A percentile compares a stretch with the other conserved stretches of the same genome.
Evolutionary conservation across 2,797 vertebrate genomes (phyloP).

Genomic region (Notamacropus eugenii): DNA sequence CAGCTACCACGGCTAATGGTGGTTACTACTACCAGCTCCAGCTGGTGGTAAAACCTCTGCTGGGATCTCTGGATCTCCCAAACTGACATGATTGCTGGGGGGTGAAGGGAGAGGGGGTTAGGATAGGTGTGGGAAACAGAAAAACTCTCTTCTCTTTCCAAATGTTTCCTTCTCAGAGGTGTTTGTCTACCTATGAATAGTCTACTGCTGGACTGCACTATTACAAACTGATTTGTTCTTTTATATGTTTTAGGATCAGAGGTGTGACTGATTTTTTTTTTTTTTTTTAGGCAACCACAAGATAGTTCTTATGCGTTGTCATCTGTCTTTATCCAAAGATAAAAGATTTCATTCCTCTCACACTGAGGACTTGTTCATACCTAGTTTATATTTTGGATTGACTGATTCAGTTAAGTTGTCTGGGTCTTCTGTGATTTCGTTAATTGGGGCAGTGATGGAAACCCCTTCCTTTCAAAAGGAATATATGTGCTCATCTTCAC

Average conservation of each 20-base stretch:
- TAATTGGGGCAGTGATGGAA: not conserved
- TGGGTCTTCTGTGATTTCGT: not conserved
- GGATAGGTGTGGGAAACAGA: not conserved
- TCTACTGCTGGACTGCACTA: not conserved
- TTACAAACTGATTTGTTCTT: not conserved
- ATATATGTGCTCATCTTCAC: not conserved
- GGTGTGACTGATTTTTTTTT: not conserved
- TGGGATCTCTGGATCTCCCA: not conserved
- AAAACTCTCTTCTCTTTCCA: not conserved
- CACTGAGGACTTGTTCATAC: not conserved
- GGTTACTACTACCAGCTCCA: not conserved
- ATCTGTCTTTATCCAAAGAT: not conserved
- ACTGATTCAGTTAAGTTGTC: not conserved
- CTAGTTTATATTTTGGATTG: not conserved
- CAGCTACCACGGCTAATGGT: not conserved
- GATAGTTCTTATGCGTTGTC: not conserved
- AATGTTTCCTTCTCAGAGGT: not conserved
- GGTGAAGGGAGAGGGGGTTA: not conserved
- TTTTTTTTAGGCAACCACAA: not conserved
- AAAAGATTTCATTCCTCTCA: not conserved
- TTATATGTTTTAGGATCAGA: not conserved
- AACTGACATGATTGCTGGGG: not conserved
- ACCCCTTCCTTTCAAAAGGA: not conserved
- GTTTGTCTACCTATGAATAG: not conserved
- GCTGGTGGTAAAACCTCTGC: not conserved